These are phyloP conservation scores for Hycleus cichorii DNA, from an alignment of 1,140 invertebrate species.

Conservation along the genomic window DNA sequence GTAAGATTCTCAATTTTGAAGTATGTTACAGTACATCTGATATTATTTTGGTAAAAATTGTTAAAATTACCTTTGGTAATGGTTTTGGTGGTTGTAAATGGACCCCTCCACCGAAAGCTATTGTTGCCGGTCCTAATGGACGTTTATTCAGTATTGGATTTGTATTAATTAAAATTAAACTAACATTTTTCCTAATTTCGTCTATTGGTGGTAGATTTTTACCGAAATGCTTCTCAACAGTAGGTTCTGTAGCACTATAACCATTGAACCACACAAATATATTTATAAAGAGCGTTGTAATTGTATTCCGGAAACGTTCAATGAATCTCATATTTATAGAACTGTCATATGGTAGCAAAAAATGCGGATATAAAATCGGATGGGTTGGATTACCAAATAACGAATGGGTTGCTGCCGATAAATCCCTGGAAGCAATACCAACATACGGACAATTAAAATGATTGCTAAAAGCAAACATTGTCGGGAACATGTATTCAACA, in stretches of 20 bases:
- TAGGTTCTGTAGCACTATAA: conserved; percentile 19
- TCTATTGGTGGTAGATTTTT: conserved; percentile 23
- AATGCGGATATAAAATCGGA: conserved; percentile 33
- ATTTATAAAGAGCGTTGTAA: conserved; percentile 6
- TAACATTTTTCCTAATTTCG: conserved; percentile 26
- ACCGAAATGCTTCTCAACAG: conserved; percentile 32
- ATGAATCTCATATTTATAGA: conserved; percentile 21
- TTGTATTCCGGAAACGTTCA: conserved; percentile 33
- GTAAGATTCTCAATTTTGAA: no score
- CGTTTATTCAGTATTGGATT: conserved; percentile 27
- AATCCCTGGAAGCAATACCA: conserved; percentile 29
- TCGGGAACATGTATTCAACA: conserved; percentile 29
- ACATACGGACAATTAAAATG: conserved; percentile 36
- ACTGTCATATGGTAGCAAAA: conserved; percentile 16
- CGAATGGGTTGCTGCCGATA: conserved; percentile 20
- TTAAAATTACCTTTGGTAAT: conserved; percentile 26
- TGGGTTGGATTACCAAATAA: conserved; percentile 34
- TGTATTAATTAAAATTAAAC: conserved; percentile 33
- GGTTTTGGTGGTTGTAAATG: conserved; percentile 37
- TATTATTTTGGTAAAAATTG: neutral
- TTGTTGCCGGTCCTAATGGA: conserved; percentile 17
- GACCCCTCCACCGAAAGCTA: conserved; percentile 39
- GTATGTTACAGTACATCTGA: no score
- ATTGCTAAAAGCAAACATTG: conserved; percentile 29
- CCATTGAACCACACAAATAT: conserved; percentile 14